Percentiles rank a stretch among this genome's conserved stretches.
These are phyloP conservation scores for Platycercus adscitus DNA, from an alignment of 2,113 vertebrate genomes.

Conservation along the genomic window DNA sequence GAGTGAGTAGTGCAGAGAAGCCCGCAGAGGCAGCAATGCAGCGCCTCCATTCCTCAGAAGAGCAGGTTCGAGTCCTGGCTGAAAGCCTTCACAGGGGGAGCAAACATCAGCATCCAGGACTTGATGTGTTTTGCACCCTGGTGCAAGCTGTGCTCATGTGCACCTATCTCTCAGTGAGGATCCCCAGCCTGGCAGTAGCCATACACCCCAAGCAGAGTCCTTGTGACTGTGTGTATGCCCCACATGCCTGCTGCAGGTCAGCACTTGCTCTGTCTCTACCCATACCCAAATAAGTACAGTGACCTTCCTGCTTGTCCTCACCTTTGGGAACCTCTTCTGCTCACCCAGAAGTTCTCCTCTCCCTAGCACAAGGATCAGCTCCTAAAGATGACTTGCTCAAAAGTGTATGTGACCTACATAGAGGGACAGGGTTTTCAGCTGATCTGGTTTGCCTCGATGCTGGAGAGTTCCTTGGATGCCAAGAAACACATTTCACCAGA, in stretches of 20 bases:
- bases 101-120: neutral
- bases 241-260: neutral
- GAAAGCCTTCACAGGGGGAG: neutral
- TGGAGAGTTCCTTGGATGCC: neutral
- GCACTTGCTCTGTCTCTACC: neutral
- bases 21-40: fast-evolving
- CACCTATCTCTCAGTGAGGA: neutral
- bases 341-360: neutral
- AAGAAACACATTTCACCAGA: neutral
- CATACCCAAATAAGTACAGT: neutral
- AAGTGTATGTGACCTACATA: fast-evolving
- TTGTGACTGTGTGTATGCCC: fast-evolving
- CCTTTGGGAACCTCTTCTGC: neutral
- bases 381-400: neutral
- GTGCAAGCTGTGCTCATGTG: neutral
- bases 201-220: fast-evolving
- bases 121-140: neutral
- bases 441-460: neutral
- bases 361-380: too few species aligned
- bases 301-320: neutral
- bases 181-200: neutral
- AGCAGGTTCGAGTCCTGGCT: neutral
- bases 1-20: fast-evolving
- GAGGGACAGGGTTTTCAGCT: too few species aligned
- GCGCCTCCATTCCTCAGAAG: neutral